A percentile compares a stretch with the other conserved stretches of the same genome.
phyloP scores from a whole-genome alignment of 2,888 invertebrate genomes.

The Azorinus chamasolen region DNA sequence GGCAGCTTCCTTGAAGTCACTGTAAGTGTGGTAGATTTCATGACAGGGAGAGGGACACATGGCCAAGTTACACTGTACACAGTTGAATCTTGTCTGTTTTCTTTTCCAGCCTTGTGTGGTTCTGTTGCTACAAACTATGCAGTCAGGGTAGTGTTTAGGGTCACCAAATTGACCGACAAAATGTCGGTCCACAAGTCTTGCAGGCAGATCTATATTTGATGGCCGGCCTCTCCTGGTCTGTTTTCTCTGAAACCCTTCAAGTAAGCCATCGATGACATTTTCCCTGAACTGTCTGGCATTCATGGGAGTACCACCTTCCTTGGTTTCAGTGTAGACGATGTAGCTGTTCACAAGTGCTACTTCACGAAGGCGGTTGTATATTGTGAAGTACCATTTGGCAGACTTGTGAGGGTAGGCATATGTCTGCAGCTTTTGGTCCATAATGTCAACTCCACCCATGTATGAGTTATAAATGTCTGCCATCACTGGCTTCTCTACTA shows the following conservation, averaged over 20 bases:
- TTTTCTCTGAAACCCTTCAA: conserved; percentile 27
- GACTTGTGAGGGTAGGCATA: conserved; percentile 26
- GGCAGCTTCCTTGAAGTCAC: conserved; percentile 16
- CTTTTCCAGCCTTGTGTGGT: conserved; percentile 40
- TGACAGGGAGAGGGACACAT: conserved; percentile 47
- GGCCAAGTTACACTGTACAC: conserved; percentile 37
- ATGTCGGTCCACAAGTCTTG: conserved; percentile 37
- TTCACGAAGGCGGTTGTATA: conserved; percentile 21
- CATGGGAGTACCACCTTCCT: not conserved
- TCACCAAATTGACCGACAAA: conserved; percentile 36
- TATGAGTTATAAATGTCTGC: conserved; percentile 32
- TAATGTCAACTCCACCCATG: conserved; percentile 31
- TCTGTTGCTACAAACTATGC: conserved; percentile 41
- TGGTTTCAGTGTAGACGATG: conserved; percentile 44
- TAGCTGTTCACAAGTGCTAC: conserved; percentile 57
- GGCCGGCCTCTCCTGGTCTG: conserved; percentile 2
- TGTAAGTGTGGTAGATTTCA: conserved; percentile 40
- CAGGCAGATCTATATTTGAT: conserved; percentile 22
- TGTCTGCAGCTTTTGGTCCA: conserved; percentile 19
- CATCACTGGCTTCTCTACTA: conserved; percentile 34
- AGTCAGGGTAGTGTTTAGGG: conserved; percentile 47
- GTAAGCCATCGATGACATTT: conserved; percentile 40
- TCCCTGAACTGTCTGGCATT: conserved; percentile 28
- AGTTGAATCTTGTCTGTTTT: conserved; percentile 38
- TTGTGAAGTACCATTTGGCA: conserved; percentile 5